Evolutionary conservation across 1,140 invertebrate genomes (phyloP).

Genomic region (Cardiocondyla obscurior): DNA sequence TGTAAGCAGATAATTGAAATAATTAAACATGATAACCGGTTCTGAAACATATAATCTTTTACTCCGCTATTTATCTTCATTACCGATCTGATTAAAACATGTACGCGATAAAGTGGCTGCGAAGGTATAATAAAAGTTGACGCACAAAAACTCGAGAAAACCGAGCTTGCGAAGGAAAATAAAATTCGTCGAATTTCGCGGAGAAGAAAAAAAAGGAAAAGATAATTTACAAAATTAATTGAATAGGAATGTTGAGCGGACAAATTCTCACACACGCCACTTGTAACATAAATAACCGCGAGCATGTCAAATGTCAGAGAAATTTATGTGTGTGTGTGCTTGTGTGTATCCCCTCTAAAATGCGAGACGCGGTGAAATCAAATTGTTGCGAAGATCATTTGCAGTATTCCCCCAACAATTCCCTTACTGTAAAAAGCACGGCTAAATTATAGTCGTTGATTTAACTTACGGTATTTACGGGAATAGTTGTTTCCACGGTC

Average conservation of each 20-base stretch:
- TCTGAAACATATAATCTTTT: not conserved
- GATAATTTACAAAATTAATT: not conserved
- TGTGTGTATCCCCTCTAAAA: not conserved
- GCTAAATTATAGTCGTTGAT: conserved; percentile 19
- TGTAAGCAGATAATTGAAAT: not conserved
- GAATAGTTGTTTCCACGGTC: conserved; percentile 20
- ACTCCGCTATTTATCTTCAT: not conserved
- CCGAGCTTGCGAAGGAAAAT: not conserved
- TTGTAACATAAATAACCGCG: not conserved
- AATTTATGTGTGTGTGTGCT: not conserved
- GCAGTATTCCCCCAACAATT: conserved; percentile 10
- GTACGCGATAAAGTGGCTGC: not conserved
- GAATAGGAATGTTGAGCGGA: not conserved
- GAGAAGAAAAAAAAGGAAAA: not conserved
- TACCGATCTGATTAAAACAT: not conserved
- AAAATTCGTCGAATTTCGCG: conserved; percentile 28
- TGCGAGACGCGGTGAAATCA: not conserved
- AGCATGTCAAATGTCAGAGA: not conserved
- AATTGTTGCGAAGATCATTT: conserved; percentile 32
- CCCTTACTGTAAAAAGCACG: not conserved
- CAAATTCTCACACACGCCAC: no score
- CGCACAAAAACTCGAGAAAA: not conserved
- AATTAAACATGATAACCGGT: not conserved
- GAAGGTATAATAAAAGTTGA: not conserved
- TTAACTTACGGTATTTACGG: conserved; percentile 45